Evolutionary conservation across 2,797 vertebrate species (phyloP).

Genomic region (Gymnodraco acuticeps): DNA sequence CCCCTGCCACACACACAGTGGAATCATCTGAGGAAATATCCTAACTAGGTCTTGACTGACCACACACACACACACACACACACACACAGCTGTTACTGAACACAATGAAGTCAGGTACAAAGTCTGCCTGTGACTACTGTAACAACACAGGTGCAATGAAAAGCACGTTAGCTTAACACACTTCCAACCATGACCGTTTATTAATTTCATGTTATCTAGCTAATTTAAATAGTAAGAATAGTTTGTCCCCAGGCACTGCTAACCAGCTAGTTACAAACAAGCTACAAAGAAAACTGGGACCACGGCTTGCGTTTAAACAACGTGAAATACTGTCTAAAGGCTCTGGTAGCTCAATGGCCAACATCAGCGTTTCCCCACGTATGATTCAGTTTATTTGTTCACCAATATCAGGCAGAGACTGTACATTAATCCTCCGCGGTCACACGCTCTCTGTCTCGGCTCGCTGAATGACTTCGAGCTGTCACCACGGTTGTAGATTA

Average conservation of each 20-base stretch:
- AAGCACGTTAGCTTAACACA: neutral
- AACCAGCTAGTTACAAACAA: slow-evolving; percentile 18
- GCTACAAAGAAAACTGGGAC: slow-evolving; percentile 19
- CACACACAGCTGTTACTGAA: neutral
- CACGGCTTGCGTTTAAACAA: neutral
- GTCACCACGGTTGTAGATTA: slow-evolving; percentile 74
- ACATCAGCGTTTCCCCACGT: neutral
- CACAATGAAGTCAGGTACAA: slow-evolving; percentile 38
- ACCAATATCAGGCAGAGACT: neutral
- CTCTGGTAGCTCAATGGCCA: neutral
- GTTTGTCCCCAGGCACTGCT: neutral
- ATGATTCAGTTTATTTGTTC: slow-evolving; percentile 15
- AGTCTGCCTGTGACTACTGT: slow-evolving; percentile 34
- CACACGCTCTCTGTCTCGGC: slow-evolving; percentile 29
- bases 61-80: neutral
- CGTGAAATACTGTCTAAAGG: neutral
- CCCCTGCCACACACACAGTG: neutral
- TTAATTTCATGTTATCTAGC: neutral
- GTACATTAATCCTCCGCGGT: slow-evolving; percentile 44
- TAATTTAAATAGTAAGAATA: neutral
- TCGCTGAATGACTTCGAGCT: slow-evolving; percentile 70
- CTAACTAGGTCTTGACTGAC: neutral
- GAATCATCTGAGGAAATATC: slow-evolving; percentile 21
- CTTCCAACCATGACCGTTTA: neutral
- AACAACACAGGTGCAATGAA: neutral